These are phyloP conservation scores for Falco novaeseelandiae DNA, from an alignment of 2,797 vertebrate species.

Conservation along the genomic window DNA sequence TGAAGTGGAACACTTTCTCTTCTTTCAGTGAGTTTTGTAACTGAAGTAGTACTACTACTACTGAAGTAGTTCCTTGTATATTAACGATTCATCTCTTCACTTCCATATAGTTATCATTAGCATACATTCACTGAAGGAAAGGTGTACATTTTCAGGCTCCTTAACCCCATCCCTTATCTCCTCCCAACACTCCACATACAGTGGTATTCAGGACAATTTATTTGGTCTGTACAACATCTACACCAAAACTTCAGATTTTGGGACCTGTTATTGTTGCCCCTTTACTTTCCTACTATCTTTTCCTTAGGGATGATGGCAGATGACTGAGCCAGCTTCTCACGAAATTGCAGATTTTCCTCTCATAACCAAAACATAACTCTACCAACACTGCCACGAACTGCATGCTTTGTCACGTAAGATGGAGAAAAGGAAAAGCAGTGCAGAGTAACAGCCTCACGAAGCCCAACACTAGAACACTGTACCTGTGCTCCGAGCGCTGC, in stretches of 20 bases:
- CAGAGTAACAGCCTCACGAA: neutral
- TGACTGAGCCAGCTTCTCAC: neutral
- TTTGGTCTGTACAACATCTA: neutral
- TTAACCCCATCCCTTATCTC: neutral
- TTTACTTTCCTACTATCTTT: neutral
- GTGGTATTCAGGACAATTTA: neutral
- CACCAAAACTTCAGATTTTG: neutral
- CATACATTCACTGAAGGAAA: neutral
- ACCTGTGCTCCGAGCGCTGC: neutral
- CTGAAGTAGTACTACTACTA: neutral
- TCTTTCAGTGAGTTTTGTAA: neutral
- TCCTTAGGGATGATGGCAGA: neutral
- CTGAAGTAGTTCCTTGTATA: neutral
- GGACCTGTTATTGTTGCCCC: neutral
- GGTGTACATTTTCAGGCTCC: neutral
- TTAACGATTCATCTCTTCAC: neutral
- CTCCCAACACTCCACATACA: neutral
- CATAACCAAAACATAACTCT: neutral
- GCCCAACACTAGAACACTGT: neutral
- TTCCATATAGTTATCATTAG: neutral
- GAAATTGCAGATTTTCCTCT: neutral
- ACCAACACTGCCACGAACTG: neutral
- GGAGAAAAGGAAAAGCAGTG: neutral
- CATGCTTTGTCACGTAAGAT: neutral
- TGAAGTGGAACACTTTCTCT: neutral